phyloP scores from a whole-genome alignment of 2,113 vertebrate genomes.

The Loxodonta africana region DNA sequence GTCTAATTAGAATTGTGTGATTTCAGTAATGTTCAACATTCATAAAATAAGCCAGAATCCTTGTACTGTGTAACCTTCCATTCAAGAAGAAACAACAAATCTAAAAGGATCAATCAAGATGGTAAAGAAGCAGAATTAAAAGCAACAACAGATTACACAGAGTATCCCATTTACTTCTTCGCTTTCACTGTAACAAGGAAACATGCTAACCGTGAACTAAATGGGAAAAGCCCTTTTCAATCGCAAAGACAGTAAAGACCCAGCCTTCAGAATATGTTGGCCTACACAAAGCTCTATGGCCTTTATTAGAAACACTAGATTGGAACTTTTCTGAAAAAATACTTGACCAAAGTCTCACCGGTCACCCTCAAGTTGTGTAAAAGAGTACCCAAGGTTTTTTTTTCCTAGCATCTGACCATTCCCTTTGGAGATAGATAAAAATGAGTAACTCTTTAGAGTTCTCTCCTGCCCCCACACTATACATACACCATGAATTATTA shows the following conservation, averaged over 20 bases:
- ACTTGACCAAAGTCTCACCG: constrained; percentile 1
- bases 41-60: constrained; percentile 52
- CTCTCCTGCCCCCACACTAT: background rate
- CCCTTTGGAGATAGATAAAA: constrained; percentile 31
- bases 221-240: background rate
- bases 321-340: constrained; percentile 49
- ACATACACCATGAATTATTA: constrained; percentile 20
- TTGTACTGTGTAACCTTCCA: background rate
- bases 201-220: constrained; percentile 4
- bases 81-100: constrained; percentile 56
- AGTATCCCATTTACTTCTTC: background rate
- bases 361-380: background rate
- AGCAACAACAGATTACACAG: constrained; percentile 24
- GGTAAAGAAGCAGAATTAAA: constrained; percentile 57
- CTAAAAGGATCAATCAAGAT: constrained; percentile 1
- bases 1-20: constrained; percentile 66
- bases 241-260: background rate
- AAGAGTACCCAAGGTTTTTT: background rate
- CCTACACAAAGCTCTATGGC: background rate
- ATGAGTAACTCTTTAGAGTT: background rate
- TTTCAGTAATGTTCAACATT: constrained; percentile 60
- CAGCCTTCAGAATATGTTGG: background rate
- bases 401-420: background rate
- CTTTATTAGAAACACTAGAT: constrained; percentile 30
- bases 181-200: constrained; percentile 43